Percentiles rank a stretch among this genome's conserved stretches.
phyloP scores from a whole-genome alignment of 2,113 vertebrate genomes.

The Dipodomys merriami region DNA sequence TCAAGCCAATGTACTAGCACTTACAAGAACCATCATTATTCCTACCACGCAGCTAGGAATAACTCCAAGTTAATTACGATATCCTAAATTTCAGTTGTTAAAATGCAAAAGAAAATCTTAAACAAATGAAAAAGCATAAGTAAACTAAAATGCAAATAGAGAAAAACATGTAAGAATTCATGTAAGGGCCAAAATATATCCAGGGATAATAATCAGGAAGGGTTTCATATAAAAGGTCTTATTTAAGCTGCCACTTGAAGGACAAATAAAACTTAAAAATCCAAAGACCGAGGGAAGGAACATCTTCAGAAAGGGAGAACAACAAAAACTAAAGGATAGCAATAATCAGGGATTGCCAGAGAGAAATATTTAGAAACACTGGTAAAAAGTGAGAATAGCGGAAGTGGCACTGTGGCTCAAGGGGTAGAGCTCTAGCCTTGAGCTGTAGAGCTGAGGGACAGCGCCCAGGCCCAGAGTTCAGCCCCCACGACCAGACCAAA shows the following conservation, averaged over 20 bases:
- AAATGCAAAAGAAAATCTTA: slow-evolving; percentile 44
- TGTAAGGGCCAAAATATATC: background rate
- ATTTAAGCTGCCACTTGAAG: slow-evolving; percentile 3
- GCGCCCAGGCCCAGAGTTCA: too few relatives aligned
- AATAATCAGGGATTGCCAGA: background rate
- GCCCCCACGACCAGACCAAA: too few relatives aligned
- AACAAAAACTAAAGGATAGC: background rate
- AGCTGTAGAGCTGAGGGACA: too few relatives aligned
- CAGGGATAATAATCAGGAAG: background rate
- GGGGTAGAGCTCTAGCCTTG: too few relatives aligned
- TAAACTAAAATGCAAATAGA: slow-evolving; percentile 45
- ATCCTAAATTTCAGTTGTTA: background rate
- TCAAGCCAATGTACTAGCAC: background rate
- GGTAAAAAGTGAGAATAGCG: background rate
- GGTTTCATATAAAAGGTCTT: background rate
- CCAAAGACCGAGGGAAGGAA: background rate
- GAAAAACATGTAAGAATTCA: background rate
- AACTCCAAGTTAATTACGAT: background rate
- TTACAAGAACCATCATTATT: background rate
- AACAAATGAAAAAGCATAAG: slow-evolving; percentile 7
- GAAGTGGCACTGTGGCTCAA: too few relatives aligned
- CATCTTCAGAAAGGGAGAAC: background rate
- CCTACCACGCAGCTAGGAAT: background rate
- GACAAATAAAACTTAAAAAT: background rate
- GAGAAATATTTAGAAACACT: slow-evolving; percentile 21